Conservation (phyloP, 2,797 vertebrate species). For the Darevskia mixta region DNA sequence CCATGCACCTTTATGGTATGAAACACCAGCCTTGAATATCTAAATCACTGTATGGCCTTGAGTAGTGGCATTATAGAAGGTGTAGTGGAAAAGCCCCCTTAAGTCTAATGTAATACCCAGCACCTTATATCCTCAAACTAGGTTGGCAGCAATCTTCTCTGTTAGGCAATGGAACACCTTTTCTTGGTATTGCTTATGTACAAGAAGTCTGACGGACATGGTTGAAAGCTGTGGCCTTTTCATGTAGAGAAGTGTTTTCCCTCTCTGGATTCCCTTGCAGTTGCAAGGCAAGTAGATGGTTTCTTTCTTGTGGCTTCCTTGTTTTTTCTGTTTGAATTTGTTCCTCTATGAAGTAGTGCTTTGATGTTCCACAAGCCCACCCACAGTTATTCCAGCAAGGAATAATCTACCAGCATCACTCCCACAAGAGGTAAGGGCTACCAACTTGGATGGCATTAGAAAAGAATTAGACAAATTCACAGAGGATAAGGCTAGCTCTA, state of each 20-base stretch:
- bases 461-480: no score
- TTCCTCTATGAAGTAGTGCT: not conserved
- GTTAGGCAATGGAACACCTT: constrained; percentile 8
- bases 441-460: no score
- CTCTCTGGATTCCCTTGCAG: not conserved
- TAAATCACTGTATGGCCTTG: constrained; percentile 32
- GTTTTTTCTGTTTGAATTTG: not conserved
- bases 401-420: not conserved
- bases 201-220: not conserved
- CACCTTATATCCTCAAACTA: constrained; percentile 33
- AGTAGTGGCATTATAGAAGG: constrained; percentile 21
- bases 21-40: not conserved
- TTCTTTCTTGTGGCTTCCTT: not conserved
- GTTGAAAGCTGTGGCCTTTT: not conserved
- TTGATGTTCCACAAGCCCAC: not conserved
- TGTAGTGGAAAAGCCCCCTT: not conserved
- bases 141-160: constrained; percentile 35
- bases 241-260: constrained; percentile 1
- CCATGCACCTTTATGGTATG: not conserved
- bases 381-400: not conserved
- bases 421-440: no score
- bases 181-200: constrained; percentile 2
- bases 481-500: no score
- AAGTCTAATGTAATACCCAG: not conserved
- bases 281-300: constrained; percentile 6